phyloP scores from a whole-genome alignment of 2,113 vertebrate species.

The Lipotes vexillifer region DNA sequence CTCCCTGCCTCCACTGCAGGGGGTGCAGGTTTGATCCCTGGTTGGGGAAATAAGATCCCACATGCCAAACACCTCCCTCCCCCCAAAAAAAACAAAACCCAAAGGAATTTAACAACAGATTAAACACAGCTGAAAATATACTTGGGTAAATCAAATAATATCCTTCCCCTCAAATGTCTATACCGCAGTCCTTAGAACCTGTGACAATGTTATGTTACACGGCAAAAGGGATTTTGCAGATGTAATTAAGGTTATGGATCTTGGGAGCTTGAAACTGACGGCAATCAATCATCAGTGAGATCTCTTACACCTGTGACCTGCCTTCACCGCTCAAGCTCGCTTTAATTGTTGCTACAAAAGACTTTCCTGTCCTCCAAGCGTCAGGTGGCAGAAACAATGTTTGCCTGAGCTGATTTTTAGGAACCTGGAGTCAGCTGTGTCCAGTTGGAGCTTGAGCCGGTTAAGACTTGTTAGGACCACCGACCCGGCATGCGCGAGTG shows the following conservation, averaged over 20 bases:
- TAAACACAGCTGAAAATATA: background rate
- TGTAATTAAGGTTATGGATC: background rate
- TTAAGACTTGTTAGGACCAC: background rate
- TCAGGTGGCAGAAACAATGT: no score
- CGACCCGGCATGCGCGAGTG: background rate
- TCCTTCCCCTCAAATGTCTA: background rate
- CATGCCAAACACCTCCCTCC: no score
- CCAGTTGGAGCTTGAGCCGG: background rate
- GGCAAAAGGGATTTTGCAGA: background rate
- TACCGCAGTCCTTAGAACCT: background rate
- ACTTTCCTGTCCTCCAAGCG: no score
- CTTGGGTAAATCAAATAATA: background rate
- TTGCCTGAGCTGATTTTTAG: background rate
- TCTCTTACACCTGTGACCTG: background rate
- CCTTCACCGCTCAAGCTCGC: no score
- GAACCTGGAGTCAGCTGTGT: background rate
- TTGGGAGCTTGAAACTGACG: background rate
- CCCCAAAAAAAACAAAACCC: background rate
- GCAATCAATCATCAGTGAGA: background rate
- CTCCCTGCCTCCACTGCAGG: fast-evolving
- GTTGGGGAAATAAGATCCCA: background rate
- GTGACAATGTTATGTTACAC: background rate
- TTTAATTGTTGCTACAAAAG: no score
- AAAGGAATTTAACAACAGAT: background rate
- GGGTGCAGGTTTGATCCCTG: background rate